Evolutionary conservation across 1,140 invertebrate species (phyloP).

Genomic region (Philaenus spumarius): DNA sequence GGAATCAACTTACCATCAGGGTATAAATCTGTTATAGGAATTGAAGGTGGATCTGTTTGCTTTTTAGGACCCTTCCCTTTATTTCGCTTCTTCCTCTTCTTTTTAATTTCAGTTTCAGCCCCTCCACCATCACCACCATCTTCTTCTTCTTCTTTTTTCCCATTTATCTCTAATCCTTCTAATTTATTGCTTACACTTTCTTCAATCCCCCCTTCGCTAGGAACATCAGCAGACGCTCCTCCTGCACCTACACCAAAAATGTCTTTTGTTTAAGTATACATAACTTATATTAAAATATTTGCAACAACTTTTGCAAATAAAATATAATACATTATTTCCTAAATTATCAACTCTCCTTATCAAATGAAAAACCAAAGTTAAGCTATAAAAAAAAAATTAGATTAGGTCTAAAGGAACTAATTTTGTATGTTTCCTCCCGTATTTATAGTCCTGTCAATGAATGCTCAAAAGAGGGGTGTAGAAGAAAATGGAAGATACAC

Average conservation of each 20-base stretch:
- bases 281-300: no score
- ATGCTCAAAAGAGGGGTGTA: no score
- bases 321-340: no score
- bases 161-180: constrained; percentile 20
- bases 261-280: no score
- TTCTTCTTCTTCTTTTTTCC: constrained; percentile 32
- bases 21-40: constrained; percentile 80
- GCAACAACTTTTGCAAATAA: no score
- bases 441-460: no score
- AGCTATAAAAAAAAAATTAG: no score
- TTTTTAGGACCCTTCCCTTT: constrained; percentile 39
- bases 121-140: constrained; percentile 32
- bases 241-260: constrained; percentile 41
- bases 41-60: constrained; percentile 78
- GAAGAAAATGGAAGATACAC: no score
- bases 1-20: constrained; percentile 58
- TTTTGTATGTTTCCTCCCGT: no score
- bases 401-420: no score
- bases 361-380: no score
- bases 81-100: constrained; percentile 42
- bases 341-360: no score
- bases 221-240: constrained; percentile 42
- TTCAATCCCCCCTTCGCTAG: constrained; percentile 34
- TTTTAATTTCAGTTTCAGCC: constrained; percentile 34
- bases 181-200: constrained; percentile 10